Conservation (phyloP, 1,140 invertebrate genomes). For the Bombus affinis region DNA sequence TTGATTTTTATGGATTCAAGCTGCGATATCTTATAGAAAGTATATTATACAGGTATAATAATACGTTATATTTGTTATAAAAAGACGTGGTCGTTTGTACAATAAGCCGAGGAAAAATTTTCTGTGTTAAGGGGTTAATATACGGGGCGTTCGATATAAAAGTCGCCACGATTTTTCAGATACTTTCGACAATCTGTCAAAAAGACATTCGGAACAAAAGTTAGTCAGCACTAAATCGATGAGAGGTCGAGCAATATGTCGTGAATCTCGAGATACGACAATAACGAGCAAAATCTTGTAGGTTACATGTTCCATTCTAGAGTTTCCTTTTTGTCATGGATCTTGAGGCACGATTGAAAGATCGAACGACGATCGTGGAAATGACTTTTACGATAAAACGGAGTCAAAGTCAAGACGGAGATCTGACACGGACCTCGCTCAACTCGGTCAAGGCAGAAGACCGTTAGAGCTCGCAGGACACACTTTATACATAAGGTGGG, state of each 20-base stretch:
- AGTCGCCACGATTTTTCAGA: too few species aligned
- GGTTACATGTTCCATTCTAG: neutral
- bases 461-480: constrained; percentile 74
- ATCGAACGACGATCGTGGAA: constrained; percentile 58
- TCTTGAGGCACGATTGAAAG: neutral
- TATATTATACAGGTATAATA: too few species aligned
- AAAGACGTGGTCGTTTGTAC: too few species aligned
- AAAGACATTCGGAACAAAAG: neutral
- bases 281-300: neutral
- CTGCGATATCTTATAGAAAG: too few species aligned
- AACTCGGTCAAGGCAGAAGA: constrained; percentile 82
- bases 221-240: neutral
- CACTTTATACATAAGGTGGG: constrained; percentile 47
- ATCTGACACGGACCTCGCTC: constrained; percentile 80
- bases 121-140: too few species aligned
- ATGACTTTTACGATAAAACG: constrained; percentile 76
- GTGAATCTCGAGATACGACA: neutral
- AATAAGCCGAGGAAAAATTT: too few species aligned
- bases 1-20: too few species aligned
- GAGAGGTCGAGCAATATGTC: neutral
- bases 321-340: neutral
- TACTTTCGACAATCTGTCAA: neutral
- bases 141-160: too few species aligned
- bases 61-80: too few species aligned
- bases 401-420: constrained; percentile 82